These are phyloP conservation scores for Amblyjoppa proteus DNA, from an alignment of 2,888 invertebrate genomes.

Conservation along the genomic window DNA sequence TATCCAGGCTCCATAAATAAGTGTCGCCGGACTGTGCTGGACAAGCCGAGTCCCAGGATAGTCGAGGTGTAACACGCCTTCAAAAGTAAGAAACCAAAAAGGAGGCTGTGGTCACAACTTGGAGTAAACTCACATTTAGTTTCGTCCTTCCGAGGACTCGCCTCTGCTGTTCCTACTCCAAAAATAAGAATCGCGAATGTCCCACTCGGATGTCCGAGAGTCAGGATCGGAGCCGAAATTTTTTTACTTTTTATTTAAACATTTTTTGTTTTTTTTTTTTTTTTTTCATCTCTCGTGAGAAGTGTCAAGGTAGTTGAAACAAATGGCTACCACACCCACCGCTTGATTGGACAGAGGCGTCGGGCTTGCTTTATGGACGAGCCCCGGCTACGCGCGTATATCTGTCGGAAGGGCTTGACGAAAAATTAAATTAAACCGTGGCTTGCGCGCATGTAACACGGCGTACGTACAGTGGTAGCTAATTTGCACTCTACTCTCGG, in stretches of 20 bases:
- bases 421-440: slow-evolving; percentile 3
- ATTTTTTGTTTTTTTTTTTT: neutral
- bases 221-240: neutral
- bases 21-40: slow-evolving; percentile 20
- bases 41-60: slow-evolving; percentile 12
- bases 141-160: neutral
- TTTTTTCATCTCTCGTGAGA: neutral
- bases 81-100: slow-evolving; percentile 11
- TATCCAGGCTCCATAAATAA: slow-evolving; percentile 69
- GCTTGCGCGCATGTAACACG: neutral
- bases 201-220: slow-evolving; percentile 34
- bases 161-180: slow-evolving; percentile 2
- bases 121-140: neutral
- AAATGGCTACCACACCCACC: slow-evolving; percentile 54
- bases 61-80: slow-evolving; percentile 6
- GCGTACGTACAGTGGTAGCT: neutral
- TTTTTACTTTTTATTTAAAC: neutral
- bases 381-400: neutral
- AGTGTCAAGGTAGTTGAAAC: slow-evolving; percentile 56
- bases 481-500: slow-evolving; percentile 21
- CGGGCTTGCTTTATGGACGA: slow-evolving; percentile 11
- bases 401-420: neutral
- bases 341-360: slow-evolving; percentile 7
- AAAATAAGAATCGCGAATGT: slow-evolving; percentile 1
- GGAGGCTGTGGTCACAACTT: neutral